Conservation (phyloP, 2,113 vertebrate species). For the Anhinga anhinga region DNA sequence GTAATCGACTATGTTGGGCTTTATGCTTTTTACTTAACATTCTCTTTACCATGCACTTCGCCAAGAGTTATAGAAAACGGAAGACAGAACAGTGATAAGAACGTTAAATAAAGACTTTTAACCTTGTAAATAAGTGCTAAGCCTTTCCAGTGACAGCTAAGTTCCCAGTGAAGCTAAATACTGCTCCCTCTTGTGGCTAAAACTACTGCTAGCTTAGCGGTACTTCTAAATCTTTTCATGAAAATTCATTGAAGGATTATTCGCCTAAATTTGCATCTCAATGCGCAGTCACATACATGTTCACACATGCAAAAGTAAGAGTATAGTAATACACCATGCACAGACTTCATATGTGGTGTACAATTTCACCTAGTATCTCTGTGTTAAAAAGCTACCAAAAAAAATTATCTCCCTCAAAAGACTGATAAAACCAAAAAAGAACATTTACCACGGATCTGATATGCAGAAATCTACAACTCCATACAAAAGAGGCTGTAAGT, state of each 20-base stretch:
- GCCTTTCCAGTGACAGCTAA: not conserved
- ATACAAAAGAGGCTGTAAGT: not conserved
- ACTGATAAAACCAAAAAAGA: not conserved
- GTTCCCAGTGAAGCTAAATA: not conserved
- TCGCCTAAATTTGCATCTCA: not conserved
- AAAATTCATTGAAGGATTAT: not conserved
- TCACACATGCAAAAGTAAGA: not conserved
- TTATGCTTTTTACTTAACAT: not conserved
- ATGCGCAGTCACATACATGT: not conserved
- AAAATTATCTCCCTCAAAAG: not conserved
- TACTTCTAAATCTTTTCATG: not conserved
- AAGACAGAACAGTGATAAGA: not conserved
- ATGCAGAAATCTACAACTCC: not conserved
- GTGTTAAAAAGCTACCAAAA: not conserved
- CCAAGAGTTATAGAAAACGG: not conserved
- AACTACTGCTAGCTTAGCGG: not conserved
- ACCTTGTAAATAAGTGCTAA: not conserved
- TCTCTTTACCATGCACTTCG: not conserved
- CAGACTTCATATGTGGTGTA: not conserved
- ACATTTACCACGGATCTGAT: not conserved
- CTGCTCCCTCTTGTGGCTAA: constrained; percentile 45
- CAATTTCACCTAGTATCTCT: not conserved
- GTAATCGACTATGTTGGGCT: fast-evolving
- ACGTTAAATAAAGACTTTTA: not conserved
- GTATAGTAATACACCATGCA: not conserved